Evolutionary conservation across 2,113 vertebrate species (phyloP).

Genomic region (Neogobius melanostomus): DNA sequence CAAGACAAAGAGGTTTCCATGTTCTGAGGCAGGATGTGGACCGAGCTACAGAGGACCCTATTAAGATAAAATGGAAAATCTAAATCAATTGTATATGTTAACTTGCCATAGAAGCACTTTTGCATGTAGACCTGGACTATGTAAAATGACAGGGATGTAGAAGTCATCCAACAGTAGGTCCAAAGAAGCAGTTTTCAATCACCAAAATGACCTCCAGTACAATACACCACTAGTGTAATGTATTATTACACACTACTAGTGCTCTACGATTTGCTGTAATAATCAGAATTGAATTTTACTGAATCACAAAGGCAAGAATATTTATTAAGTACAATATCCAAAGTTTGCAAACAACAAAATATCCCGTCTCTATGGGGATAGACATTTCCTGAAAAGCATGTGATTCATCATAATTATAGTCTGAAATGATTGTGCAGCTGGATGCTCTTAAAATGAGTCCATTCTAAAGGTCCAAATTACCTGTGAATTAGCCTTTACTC

Average conservation of each 20-base stretch:
- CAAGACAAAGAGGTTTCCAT: constrained; percentile 15
- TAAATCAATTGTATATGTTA: background rate
- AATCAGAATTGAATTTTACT: too few species aligned
- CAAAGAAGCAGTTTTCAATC: background rate
- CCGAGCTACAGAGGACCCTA: background rate
- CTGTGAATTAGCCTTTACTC: background rate
- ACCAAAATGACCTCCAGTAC: background rate
- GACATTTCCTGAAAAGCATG: too few species aligned
- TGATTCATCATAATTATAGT: too few species aligned
- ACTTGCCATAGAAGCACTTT: background rate
- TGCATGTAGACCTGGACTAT: background rate
- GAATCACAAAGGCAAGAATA: too few species aligned
- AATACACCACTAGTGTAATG: background rate
- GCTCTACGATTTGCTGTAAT: too few species aligned
- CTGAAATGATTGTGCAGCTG: too few species aligned
- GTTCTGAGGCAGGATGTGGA: background rate
- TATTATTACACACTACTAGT: too few species aligned
- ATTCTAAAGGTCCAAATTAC: background rate
- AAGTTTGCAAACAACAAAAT: too few species aligned
- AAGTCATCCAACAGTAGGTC: background rate
- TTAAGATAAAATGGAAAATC: constrained; percentile 14
- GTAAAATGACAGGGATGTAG: background rate
- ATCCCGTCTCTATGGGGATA: too few species aligned
- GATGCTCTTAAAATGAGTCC: background rate
- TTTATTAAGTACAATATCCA: too few species aligned